These are phyloP conservation scores for Oreochromis aureus DNA, from an alignment of 2,113 vertebrate species.

Conservation along the genomic window DNA sequence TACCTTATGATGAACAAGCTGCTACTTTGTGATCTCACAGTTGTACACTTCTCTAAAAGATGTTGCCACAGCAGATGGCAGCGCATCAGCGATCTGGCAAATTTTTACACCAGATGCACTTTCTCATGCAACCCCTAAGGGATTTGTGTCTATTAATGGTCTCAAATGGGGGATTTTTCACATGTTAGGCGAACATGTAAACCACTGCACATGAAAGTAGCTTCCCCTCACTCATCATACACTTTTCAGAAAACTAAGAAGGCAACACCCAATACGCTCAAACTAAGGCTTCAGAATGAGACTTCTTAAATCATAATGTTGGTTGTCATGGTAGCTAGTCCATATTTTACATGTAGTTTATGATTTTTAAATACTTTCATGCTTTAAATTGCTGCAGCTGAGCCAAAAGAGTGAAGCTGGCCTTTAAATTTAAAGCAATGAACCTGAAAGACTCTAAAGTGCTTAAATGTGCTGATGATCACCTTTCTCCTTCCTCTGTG, in stretches of 20 bases:
- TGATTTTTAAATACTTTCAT: not conserved
- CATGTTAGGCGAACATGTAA: not conserved
- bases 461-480: not conserved
- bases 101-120: not conserved
- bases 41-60: not conserved
- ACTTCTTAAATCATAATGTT: not conserved
- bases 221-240: not conserved
- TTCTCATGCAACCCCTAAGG: not conserved
- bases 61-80: not conserved
- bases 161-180: not conserved
- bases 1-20: not conserved
- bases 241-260: not conserved
- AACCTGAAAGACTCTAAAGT: not conserved
- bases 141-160: not conserved
- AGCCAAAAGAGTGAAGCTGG: not conserved
- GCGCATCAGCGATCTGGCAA: not conserved
- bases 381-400: not conserved
- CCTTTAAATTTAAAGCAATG: not conserved
- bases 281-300: not conserved
- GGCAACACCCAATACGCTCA: not conserved
- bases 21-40: not conserved
- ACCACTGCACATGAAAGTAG: not conserved
- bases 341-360: not conserved
- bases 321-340: not conserved
- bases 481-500: not conserved